Evolutionary conservation across 1,140 invertebrate genomes (phyloP), one percentile per base, ranked within the genome.

Genomic region (Oedothorax gibbosus): DNA sequence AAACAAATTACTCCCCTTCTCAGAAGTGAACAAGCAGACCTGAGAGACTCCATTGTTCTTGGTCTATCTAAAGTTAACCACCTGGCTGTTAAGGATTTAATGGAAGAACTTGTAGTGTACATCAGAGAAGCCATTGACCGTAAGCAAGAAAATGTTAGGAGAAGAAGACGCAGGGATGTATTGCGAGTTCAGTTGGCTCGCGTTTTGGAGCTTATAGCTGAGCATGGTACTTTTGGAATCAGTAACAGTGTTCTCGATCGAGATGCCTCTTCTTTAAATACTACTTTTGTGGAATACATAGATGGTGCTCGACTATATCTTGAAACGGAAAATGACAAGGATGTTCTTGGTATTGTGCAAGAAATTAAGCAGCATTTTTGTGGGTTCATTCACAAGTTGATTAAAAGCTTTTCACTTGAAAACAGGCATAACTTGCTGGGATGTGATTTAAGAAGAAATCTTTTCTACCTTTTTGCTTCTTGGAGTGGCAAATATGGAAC

Each of bases 81-180:
- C 20, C 71, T 83, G 78, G 86, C 85, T 60, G 81, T 89, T 89
- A 98, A 97, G 89, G 97, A 99, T 91, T 91, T 99, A 60, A 95
- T 99, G 93, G 98, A 99, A 88, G 98, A 99, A 91, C 89, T 99
- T 21, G 93, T 96, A 11, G 93, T 94, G 4, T 95, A 96, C 86
- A 94, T 99, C 73, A 93, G 97, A 51, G 98, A 99, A 90, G 96
- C 97, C 0, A 95, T 98, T n/a, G 98, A 99, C 90, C 93, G 96
- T 49, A 99, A 99, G 89, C 95, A 98, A 90, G 98, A 99, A 90
- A 99, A 98, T 88, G 95, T 99, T 92, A 91, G 97, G 56, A 92
- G 97, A 62, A 91, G 98, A 21, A 91, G 97, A 81, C 92, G 98
- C 75, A 93, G 97, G 85, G 98, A 99, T 91, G 94, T 97, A 15